A percentile compares a stretch with the other conserved stretches of the same genome.
phyloP scores from a whole-genome alignment of 2,888 invertebrate species.

The Galerucella calmariensis region DNA sequence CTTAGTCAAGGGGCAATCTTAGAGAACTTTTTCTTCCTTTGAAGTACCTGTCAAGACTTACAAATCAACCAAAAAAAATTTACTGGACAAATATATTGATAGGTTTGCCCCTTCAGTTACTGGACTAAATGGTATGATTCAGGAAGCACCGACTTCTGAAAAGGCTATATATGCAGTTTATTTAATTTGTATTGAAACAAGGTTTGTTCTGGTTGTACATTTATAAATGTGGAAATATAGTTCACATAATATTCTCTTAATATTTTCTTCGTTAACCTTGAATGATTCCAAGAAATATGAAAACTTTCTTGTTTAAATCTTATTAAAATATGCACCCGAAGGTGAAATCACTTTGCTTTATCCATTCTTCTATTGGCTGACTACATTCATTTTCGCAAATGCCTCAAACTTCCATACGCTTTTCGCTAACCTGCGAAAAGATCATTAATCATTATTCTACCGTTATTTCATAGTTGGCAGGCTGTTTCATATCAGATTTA shows the following conservation, averaged over 20 bases:
- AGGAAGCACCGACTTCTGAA: not conserved
- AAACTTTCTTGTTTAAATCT: not conserved
- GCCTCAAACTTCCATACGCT: slow-evolving; percentile 16
- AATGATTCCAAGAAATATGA: not conserved
- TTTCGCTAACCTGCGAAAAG: slow-evolving; percentile 15
- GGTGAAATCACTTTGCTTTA: slow-evolving; percentile 14
- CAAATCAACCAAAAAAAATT: too few species aligned
- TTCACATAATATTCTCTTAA: not conserved
- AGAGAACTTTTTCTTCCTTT: too few species aligned
- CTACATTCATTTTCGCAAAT: slow-evolving; percentile 18
- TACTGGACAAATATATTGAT: too few species aligned
- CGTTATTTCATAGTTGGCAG: slow-evolving; percentile 14
- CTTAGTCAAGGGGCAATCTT: too few species aligned
- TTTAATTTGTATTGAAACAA: not conserved
- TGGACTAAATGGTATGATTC: not conserved
- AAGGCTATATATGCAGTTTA: not conserved
- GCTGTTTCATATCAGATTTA: slow-evolving; percentile 12
- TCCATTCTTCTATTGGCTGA: slow-evolving; percentile 9
- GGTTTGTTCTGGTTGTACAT: not conserved
- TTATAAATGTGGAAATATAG: not conserved
- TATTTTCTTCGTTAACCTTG: slow-evolving; percentile 15
- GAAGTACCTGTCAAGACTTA: too few species aligned
- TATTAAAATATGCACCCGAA: slow-evolving; percentile 10
- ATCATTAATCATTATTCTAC: slow-evolving; percentile 30
- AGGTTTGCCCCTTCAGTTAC: too few species aligned